phyloP scores from a whole-genome alignment of 2,888 invertebrate genomes.

The Dicyrtoma fusca region DNA sequence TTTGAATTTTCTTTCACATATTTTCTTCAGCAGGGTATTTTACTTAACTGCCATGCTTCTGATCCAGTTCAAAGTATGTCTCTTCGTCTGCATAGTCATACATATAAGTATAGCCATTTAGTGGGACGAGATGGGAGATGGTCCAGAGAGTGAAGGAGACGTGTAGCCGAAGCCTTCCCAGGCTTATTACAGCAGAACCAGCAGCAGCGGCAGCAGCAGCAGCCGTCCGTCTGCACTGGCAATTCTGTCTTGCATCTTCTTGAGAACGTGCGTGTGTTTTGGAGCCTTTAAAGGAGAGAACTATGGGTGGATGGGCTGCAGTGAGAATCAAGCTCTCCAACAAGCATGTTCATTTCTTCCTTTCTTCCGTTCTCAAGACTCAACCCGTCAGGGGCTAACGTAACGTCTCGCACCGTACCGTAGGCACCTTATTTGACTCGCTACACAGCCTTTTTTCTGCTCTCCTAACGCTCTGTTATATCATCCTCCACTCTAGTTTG shows the following conservation, averaged over 20 bases:
- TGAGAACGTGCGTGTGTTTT: neutral
- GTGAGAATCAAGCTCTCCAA: slow-evolving; percentile 16
- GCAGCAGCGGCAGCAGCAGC: neutral
- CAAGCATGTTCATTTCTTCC: slow-evolving; percentile 19
- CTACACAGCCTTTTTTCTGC: too few species aligned
- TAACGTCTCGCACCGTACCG: too few species aligned
- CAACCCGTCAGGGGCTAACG: neutral
- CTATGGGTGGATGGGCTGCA: slow-evolving; percentile 1
- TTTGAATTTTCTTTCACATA: slow-evolving; percentile 11
- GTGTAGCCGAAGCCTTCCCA: too few species aligned
- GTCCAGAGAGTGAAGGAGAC: neutral
- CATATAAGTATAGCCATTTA: neutral
- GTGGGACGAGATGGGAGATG: too few species aligned
- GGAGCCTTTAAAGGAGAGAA: neutral
- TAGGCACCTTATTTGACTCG: too few species aligned
- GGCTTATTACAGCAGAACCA: neutral
- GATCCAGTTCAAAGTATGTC: slow-evolving; percentile 17
- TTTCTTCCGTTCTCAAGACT: neutral
- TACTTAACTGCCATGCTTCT: neutral
- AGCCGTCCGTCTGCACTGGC: too few species aligned
- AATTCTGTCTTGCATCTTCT: too few species aligned
- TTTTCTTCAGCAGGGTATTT: slow-evolving; percentile 11
- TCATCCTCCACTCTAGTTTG: too few species aligned
- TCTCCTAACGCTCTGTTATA: too few species aligned
- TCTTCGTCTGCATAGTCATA: neutral